Evolutionary conservation across 2,113 vertebrate genomes (phyloP).

Genomic region (Promerops cafer): DNA sequence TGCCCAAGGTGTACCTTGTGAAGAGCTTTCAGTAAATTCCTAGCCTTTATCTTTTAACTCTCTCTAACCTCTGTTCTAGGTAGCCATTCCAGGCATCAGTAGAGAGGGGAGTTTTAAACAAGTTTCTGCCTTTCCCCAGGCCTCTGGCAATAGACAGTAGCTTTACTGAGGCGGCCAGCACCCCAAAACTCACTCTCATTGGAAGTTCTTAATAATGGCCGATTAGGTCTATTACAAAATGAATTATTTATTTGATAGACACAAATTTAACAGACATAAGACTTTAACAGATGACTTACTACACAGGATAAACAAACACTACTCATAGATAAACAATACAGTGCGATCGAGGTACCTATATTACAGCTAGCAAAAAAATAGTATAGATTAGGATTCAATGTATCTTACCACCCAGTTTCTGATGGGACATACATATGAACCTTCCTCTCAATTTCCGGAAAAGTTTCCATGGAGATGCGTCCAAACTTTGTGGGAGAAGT

Average conservation of each 20-base stretch:
- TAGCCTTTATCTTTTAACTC: too few species aligned
- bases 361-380: neutral
- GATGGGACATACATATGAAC: neutral
- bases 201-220: neutral
- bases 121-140: neutral
- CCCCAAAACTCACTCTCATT: neutral
- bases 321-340: neutral
- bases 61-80: too few species aligned
- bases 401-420: neutral
- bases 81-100: too few species aligned
- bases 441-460: neutral
- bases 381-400: neutral
- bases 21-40: too few species aligned
- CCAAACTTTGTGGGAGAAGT: neutral
- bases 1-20: too few species aligned
- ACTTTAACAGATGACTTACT: neutral
- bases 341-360: fast-evolving
- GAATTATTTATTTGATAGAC: neutral
- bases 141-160: neutral
- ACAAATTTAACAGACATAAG: neutral
- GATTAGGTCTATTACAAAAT: neutral
- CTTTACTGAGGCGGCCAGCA: neutral
- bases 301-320: neutral
- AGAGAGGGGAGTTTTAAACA: neutral
- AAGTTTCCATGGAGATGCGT: neutral